Evolutionary conservation across 92 coral and sea anemone genomes (phyloP), one percentile per base, ranked within the genome.

Genomic region (Epizoanthus rinbou): DNA sequence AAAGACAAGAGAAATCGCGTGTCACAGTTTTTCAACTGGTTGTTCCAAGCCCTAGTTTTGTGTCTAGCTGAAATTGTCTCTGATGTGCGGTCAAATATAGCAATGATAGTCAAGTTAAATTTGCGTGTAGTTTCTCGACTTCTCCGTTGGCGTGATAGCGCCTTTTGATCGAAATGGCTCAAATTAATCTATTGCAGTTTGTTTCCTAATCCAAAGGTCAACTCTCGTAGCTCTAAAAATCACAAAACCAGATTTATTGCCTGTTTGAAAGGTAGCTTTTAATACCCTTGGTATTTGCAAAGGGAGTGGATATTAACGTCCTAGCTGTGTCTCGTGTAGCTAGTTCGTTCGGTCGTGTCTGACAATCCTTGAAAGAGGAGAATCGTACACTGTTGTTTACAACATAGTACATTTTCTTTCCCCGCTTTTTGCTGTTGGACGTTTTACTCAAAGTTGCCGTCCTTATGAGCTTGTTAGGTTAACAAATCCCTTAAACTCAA

Each of bases 401-500:
- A 21, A 65, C 35, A 6, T 28, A 25, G 37, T 24, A 28, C 6
- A 11, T 65, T 65, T 16, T 33, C 15, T 50, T 10, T 50, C 54
- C 54, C 54, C 54, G 16, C 50, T 47, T 47, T 47, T 11, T 8
- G 11, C 14, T 47, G 54, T 47, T 47, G 15, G 54, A 47, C 54
- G 11, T 33, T n/a, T 33, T 67, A 67, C 72, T 15, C 17, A n/a
- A 6, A 16, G 2, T 37, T 67, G 73, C 3, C 15, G 47, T 17
- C 2, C 6, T 24, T n/a, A 67, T 14, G 54, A 50, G n/a, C 2
- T 35, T 33, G 47, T 67, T 67, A 67, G n/a, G 73, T 67, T 67
- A 41, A 67, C 47, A 67, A 33, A 67, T 37, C 73, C 31, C 50
- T 67, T 67, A 67, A 67, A 66, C 72, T 28, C 25, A 66, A 41